These are phyloP conservation scores for Micrastur ruficollis DNA, from an alignment of 2,797 vertebrate genomes.

Conservation along the genomic window DNA sequence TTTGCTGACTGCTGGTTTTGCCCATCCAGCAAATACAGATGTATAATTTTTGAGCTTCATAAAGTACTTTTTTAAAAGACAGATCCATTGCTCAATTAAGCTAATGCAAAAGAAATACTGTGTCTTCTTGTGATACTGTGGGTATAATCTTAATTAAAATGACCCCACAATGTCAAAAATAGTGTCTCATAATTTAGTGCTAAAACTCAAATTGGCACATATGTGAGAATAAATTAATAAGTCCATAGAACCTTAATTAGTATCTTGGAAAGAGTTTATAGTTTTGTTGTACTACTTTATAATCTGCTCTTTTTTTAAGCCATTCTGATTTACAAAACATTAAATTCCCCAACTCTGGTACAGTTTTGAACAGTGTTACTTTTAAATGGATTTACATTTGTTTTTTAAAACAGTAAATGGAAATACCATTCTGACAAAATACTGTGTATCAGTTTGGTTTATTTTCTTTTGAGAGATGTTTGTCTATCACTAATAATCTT, in stretches of 20 bases:
- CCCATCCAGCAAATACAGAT: not conserved
- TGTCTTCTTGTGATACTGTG: not conserved
- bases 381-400: not conserved
- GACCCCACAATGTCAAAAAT: conserved; percentile 66
- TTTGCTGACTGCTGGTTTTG: not conserved
- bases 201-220: conserved; percentile 69
- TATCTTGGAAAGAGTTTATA: conserved; percentile 17
- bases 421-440: not conserved
- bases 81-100: not conserved
- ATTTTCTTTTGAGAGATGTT: not conserved
- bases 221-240: conserved; percentile 74
- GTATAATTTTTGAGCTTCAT: not conserved
- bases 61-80: not conserved
- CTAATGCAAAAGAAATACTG: not conserved
- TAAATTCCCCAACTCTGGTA: not conserved
- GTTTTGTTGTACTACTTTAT: not conserved
- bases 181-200: conserved; percentile 67
- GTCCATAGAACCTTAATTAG: conserved; percentile 57
- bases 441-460: not conserved
- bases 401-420: not conserved
- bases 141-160: conserved; percentile 64
- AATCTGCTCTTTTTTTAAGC: not conserved
- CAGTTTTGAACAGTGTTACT: not conserved
- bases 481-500: not conserved
- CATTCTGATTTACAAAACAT: not conserved